Evolutionary conservation across 1,140 invertebrate species (phyloP), one percentile per base, ranked within the genome.

Genomic region (Bursaphelenchus mucronatus): DNA sequence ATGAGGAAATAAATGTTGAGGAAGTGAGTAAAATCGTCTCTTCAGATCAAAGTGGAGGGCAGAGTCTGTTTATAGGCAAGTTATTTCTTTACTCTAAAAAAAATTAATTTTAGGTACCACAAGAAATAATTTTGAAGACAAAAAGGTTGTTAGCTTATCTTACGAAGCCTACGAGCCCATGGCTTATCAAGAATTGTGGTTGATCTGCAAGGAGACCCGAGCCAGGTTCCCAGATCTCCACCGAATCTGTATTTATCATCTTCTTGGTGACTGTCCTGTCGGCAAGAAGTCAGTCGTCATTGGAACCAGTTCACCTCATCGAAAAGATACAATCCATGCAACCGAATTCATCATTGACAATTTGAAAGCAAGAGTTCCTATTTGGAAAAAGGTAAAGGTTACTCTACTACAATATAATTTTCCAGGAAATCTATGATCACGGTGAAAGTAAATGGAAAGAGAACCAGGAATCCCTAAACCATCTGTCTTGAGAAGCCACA

Each of bases 281-380:
- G 85, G 86, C 63, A 90, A 96, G 84, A 87, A 88, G 1, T 94
- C 92, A 79, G 88, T 97, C 19, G 86, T 93, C 10, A 92, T 96
- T 71, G 92, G 89, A 0, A 85, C 92, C 50, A 91, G 90, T 51
- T 91, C 92, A 13, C 87, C 89, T 0, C 93, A 96, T 81, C 85
- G 94, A 59, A 82, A 86, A 65, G 89, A 90, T 63, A 88, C 90
- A 7, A 81, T 95, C 8, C 86, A 88, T 76, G 90, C 91, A 47
- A 88, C 92, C 0, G 84, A 89, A 51, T 89, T 86, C 84, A 88
- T 89, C 63, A 92, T 97, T 62, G 88, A 96, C 74, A 84, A 85
- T 64, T 82, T 96, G 0, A 97, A 97, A 84, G 85, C 87, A 47
- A 86, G 83, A 9, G 91, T 95, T 53, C 92, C 93, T 3, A 92